Conservation (phyloP, 1,140 invertebrate species). For the Stegodyphus dumicola region DNA sequence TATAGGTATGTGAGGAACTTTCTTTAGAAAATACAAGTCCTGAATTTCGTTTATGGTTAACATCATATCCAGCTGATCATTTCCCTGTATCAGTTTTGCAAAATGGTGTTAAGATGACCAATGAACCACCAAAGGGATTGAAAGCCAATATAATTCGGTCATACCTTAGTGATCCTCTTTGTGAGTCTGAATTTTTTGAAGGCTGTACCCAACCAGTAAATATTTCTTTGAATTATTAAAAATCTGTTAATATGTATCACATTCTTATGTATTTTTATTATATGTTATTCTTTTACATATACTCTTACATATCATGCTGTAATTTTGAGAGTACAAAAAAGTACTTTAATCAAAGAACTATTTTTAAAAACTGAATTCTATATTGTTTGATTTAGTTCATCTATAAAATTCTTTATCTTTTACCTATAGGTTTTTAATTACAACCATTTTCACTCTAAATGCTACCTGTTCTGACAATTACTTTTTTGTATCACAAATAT, state of each 20-base stretch:
- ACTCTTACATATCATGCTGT: too few relatives aligned
- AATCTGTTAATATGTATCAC: neutral
- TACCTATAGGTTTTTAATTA: too few relatives aligned
- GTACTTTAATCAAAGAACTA: too few relatives aligned
- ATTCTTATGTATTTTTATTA: neutral
- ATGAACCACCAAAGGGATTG: constrained; percentile 72
- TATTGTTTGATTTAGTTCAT: too few relatives aligned
- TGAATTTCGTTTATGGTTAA: constrained; percentile 73
- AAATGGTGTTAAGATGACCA: constrained; percentile 73
- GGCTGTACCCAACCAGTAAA: constrained; percentile 78
- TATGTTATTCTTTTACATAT: neutral
- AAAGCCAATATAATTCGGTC: constrained; percentile 75
- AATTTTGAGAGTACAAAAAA: too few relatives aligned
- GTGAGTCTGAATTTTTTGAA: constrained; percentile 87
- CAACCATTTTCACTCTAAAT: too few relatives aligned
- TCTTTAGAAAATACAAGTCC: constrained; percentile 68
- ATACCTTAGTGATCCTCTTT: constrained; percentile 87
- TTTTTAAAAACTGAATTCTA: too few relatives aligned
- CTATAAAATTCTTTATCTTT: too few relatives aligned
- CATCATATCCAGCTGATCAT: constrained; percentile 71
- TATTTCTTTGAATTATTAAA: constrained; percentile 1
- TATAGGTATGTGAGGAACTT: constrained; percentile 68
- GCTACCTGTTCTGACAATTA: too few relatives aligned
- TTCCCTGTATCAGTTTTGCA: constrained; percentile 73
- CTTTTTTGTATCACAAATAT: too few relatives aligned